Percentiles rank a stretch among this genome's conserved stretches.
Conservation (phyloP, 2,113 vertebrate species). For the Sinocyclocheilus grahami region DNA sequence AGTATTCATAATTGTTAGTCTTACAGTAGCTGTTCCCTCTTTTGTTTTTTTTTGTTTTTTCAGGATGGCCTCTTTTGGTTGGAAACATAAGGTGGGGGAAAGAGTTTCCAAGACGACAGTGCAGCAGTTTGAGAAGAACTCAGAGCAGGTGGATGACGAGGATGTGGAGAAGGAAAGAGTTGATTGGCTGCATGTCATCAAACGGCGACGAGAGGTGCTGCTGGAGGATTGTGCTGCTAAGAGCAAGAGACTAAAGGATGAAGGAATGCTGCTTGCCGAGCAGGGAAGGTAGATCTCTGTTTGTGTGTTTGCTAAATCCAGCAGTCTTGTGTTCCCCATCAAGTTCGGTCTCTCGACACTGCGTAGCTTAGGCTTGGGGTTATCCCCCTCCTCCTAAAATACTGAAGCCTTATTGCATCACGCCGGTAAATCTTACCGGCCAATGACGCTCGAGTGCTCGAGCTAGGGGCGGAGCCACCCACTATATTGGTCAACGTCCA, state of each 20-base stretch:
- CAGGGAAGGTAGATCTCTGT: constrained; percentile 79
- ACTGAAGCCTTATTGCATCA: too few species aligned
- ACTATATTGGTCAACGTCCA: too few species aligned
- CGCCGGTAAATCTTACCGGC: too few species aligned
- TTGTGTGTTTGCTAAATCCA: not conserved
- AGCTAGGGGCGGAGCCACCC: too few species aligned
- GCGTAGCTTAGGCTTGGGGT: too few species aligned
- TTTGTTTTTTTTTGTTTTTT: not conserved
- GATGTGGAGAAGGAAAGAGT: constrained; percentile 67
- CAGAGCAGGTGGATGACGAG: constrained; percentile 71
- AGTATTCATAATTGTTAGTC: not conserved
- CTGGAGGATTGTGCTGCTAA: constrained; percentile 80
- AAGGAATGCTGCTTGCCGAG: constrained; percentile 85
- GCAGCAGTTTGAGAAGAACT: constrained; percentile 88
- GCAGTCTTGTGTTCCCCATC: too few species aligned
- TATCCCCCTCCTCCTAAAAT: too few species aligned
- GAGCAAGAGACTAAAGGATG: constrained; percentile 86
- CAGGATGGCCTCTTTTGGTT: constrained; percentile 93
- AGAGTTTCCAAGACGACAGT: constrained; percentile 87
- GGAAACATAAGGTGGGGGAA: constrained; percentile 94
- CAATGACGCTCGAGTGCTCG: too few species aligned
- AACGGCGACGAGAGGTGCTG: constrained; percentile 81
- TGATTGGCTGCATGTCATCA: constrained; percentile 81
- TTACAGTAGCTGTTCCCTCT: not conserved
- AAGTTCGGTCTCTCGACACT: too few species aligned